Percentiles rank a stretch among this genome's conserved stretches.
Evolutionary conservation across 2,797 vertebrate species (phyloP).

Genomic region (Cercopithecus petaurista): DNA sequence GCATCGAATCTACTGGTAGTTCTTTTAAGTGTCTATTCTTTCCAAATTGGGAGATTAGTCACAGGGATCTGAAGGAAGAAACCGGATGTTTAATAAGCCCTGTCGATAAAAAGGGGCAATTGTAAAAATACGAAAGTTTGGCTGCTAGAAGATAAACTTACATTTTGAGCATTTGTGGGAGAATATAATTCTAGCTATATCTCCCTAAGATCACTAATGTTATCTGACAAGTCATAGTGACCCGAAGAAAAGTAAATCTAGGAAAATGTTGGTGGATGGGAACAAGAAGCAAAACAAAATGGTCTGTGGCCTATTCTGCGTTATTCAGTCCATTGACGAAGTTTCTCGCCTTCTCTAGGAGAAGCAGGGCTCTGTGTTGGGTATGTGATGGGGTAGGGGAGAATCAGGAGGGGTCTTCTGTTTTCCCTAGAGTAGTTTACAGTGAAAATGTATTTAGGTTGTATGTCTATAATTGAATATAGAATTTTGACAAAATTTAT

Average conservation of each 20-base stretch:
- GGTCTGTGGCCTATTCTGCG: not conserved
- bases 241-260: not conserved
- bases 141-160: constrained; percentile 1
- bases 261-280: not conserved
- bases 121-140: constrained; percentile 14
- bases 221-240: not conserved
- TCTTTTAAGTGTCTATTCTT: constrained; percentile 45
- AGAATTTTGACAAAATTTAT: not conserved
- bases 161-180: not conserved
- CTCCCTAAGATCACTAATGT: not conserved
- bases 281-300: not conserved
- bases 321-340: not conserved
- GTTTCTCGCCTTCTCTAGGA: not conserved
- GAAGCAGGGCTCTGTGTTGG: not conserved
- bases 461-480: not conserved
- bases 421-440: not conserved
- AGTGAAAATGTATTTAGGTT: not conserved
- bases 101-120: constrained; percentile 21
- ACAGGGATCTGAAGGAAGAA: constrained; percentile 41
- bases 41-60: constrained; percentile 38
- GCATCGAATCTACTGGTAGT: not conserved
- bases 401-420: not conserved
- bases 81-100: constrained; percentile 42
- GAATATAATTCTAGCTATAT: not conserved
- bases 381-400: not conserved